Evolutionary conservation across 2,113 vertebrate genomes (phyloP), one percentile per base, ranked within the genome.

Genomic region (Eulacestoma nigropectus): DNA sequence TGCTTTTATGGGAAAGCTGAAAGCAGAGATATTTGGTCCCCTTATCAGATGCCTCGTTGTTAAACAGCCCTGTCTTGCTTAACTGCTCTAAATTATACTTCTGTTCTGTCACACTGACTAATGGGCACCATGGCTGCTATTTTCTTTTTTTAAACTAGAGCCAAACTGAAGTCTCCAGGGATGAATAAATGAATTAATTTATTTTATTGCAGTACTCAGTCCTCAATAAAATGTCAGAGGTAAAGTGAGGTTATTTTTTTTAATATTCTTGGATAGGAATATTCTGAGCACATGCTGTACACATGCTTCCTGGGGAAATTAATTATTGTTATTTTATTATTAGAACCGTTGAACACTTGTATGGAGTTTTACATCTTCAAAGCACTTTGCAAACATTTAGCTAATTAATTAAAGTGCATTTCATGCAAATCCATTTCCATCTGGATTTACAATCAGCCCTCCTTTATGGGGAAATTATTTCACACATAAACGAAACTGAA

Each of bases 341-440:
- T 93, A 95, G 79, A 93, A 87, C 76, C 26, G 1, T 64, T 91
- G 83, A 93, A 94, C 83, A 90, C 74, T 95, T 80, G 25, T 50
- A 84, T 35, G 76, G 76, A 78, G 88, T 64, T 95, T 93, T 87
- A 78, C 83, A 94, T 97, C 93, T 94, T 96, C 90, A 94, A 93
- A 97, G 90, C 89, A 89, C 95, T 97, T 92, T 75, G 74, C 70
- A 85, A 94, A 73, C 77, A 42, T 95, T 97, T 93, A 96, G 90
- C 72, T 95, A 96, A 97, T 97, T 97, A 97, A 97, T 97, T 97
- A 96, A 94, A 97, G 95, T 53, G 89, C 60, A 60, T 96, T 97
- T 95, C 93, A 89, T 60, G 96, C 86, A 91, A 94, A 96, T 85
- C 81, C 21, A 26, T 87, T 94, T 94, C 93, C 90, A 93, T 95